These are phyloP conservation scores for Neodiprion virginianus DNA, from an alignment of 1,140 invertebrate genomes.

Conservation along the genomic window DNA sequence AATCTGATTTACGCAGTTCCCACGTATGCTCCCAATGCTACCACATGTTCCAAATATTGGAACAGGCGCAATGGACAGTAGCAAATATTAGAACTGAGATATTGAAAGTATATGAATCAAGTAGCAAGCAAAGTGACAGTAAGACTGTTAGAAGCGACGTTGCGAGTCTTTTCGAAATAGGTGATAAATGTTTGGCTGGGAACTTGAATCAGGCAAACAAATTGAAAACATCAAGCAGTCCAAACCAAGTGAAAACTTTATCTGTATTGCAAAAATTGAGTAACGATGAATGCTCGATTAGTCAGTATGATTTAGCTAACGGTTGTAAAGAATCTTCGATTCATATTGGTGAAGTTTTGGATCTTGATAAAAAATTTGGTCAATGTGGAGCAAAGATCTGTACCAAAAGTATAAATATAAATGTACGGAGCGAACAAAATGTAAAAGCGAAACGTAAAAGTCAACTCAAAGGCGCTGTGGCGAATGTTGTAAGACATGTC, in stretches of 20 bases:
- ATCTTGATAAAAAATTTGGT: too few species aligned
- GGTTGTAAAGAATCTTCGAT: background rate
- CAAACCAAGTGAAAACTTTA: background rate
- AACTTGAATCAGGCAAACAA: constrained; percentile 11
- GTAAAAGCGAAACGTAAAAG: background rate
- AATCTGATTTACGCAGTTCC: constrained; percentile 32
- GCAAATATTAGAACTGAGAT: constrained; percentile 46
- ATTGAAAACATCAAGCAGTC: background rate
- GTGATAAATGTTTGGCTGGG: background rate
- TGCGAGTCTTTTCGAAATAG: constrained; percentile 8
- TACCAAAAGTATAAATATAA: background rate
- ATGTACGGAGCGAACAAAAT: constrained; percentile 14
- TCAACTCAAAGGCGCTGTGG: background rate
- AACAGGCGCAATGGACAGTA: constrained; percentile 48
- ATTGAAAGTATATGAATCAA: constrained; percentile 37
- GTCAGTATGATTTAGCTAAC: constrained; percentile 10
- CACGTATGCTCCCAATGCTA: constrained; percentile 47
- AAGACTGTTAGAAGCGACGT: background rate
- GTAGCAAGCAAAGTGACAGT: constrained; percentile 24
- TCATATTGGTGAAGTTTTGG: constrained; percentile 8
- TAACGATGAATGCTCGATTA: background rate
- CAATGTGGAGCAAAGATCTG: too few species aligned
- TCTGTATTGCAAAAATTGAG: background rate
- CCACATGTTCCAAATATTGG: constrained; percentile 48
- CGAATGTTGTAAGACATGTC: background rate